Conservation (phyloP, 2,113 vertebrate species). For the Pleuronectes platessa region DNA sequence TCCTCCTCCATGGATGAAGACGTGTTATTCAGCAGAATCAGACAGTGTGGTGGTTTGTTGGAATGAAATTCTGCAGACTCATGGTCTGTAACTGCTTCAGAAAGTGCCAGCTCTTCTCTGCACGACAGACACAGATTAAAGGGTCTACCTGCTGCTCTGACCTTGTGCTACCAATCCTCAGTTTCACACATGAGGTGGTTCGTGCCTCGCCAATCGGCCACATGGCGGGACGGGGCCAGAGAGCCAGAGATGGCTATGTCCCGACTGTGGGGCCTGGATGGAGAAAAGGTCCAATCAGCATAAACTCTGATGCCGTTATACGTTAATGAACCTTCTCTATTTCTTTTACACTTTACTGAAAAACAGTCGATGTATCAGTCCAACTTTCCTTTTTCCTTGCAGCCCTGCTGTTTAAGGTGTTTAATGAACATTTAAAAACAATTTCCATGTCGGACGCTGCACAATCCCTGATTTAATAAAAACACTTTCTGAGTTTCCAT, state of each 20-base stretch:
- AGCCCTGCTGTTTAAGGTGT: background rate
- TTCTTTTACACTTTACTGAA: too few relatives aligned
- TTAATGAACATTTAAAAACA: background rate
- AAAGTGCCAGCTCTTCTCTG: conserved; percentile 31
- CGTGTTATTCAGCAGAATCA: conserved; percentile 36
- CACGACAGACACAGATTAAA: conserved; percentile 23
- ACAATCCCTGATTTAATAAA: background rate
- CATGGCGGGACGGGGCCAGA: background rate
- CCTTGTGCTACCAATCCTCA: conserved; percentile 9
- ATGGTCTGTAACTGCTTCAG: conserved; percentile 8
- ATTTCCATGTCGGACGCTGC: background rate
- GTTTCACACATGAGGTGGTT: conserved; percentile 43
- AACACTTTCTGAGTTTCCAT: conserved; percentile 12
- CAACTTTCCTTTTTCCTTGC: background rate
- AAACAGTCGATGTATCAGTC: background rate
- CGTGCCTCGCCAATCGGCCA: conserved; percentile 37
- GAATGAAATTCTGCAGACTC: conserved; percentile 38
- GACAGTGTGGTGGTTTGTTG: conserved; percentile 24
- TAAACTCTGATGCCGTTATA: background rate
- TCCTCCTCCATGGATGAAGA: conserved; percentile 23
- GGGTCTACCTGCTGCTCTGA: conserved; percentile 35
- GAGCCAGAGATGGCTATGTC: background rate
- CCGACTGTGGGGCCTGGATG: background rate
- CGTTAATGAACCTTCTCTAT: too few relatives aligned
- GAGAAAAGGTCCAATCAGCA: conserved; percentile 7